Percentiles rank a stretch among this genome's conserved stretches.
Conservation (phyloP, 2,797 vertebrate species). For the Sebastes paucispinis region DNA sequence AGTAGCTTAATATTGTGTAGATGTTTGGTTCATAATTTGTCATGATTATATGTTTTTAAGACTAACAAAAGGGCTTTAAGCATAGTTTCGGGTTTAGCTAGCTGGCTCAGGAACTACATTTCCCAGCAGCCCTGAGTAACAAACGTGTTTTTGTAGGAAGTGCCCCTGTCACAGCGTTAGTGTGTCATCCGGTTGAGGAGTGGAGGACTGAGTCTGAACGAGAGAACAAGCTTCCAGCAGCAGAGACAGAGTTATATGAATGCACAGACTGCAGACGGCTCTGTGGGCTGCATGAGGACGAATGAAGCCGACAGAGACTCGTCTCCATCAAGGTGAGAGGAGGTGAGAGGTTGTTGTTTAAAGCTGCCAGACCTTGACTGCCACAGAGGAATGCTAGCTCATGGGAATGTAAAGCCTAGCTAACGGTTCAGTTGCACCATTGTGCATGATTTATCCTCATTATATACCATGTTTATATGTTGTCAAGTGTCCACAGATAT, state of each 20-base stretch:
- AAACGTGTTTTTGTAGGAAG: constrained; percentile 79
- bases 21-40: not conserved
- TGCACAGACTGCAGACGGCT: constrained; percentile 19
- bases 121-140: constrained; percentile 49
- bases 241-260: constrained; percentile 9
- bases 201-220: constrained; percentile 45
- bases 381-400: constrained; percentile 49
- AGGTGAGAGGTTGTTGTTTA: constrained; percentile 11
- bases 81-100: not conserved
- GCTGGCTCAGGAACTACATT: constrained; percentile 55
- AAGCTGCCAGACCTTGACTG: constrained; percentile 42
- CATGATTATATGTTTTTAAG: not conserved
- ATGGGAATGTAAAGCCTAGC: constrained; percentile 39
- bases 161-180: constrained; percentile 48
- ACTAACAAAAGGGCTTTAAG: not conserved
- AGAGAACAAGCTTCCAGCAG: constrained; percentile 25
- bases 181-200: constrained; percentile 76
- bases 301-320: constrained; percentile 37
- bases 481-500: not conserved
- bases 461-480: not conserved
- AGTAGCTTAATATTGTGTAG: rapidly evolving
- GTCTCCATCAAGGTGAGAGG: constrained; percentile 60
- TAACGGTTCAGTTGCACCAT: constrained; percentile 34
- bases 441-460: constrained; percentile 27
- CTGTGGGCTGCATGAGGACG: not conserved